Evolutionary conservation across 2,113 vertebrate species (phyloP), one percentile per base, ranked within the genome.

Genomic region (Lethenteron camtschaticum): DNA sequence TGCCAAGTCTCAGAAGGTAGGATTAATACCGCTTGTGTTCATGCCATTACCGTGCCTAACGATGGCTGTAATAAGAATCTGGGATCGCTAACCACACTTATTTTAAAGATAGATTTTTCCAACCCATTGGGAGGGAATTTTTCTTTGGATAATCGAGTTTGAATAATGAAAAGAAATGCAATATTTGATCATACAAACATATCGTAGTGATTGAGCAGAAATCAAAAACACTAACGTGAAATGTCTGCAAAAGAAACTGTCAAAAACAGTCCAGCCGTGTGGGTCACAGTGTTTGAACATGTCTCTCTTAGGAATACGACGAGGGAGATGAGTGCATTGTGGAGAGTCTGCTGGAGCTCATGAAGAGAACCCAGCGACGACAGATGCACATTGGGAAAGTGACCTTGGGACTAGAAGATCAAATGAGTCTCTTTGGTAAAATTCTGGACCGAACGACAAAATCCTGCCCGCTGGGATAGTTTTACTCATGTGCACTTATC

Each of bases 381-480:
- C 77, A 78, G 16, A 56, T 73, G 11, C 81, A 75, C 9, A 66
- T 79, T 1, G 70, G 72, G 14, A 11, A 1, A 16, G 74, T 84
- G 57, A 74, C 70, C 3, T 66, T 10, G 18, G 79, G 75, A 70
- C 71, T 84, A 2, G 71, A 75, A 16, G 57, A 73, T 5, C 71
- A 75, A 14, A 69, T 78, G 11, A 68, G 73, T 20, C 75, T 71
- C 10, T 58, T 85, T 68, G 41, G 3, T 18, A 59, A 4, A 24
- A 69, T 83, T 18, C 10, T 73, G 57, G 57, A 58, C 56, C 56
- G 41, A 9, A 63, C 58, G 13, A 12, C 2, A 56, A 14, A 16
- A 56, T 10, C 10, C 14, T 59, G 70, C 68, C 63, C 14, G 58
- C 59, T 13, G 10, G 57, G 4, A 18, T 71, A 66, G 63, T 55